Base-by-base conservation (phyloP, 2,113 vertebrate genomes). In the Apus apus region DNA sequence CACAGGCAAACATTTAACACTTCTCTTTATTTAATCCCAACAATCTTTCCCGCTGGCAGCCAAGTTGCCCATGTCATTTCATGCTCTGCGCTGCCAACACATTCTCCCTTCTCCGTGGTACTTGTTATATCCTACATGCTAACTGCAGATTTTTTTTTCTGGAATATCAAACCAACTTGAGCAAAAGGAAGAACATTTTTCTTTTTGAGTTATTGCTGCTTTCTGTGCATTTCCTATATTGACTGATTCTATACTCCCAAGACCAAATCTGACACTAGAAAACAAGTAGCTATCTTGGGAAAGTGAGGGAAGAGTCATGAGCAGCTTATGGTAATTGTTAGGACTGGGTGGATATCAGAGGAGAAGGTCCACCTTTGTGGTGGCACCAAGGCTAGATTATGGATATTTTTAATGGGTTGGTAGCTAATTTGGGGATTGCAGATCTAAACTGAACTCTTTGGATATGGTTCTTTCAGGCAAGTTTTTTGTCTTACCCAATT, bases 1-100 rank as follows among this genome's bases (percentile, higher is more conserved):
- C 89, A 70, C 14, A 7, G 67, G 32, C 34, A 82, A 91, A 51
- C 67, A 60, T 87, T 93, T 90, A 76, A 70, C 57, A 48, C 60
- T 93, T 75, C 45, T 82, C 85, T 73, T 93, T 86, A 65, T 90
- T 92, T 62, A 90, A 89, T 92, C 83, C 82, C 65, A 93, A 65
- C 58, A 82, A 12, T 93, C 77, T 92, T 79, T 95, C 74, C 84
- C 85, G 56, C 86, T 78, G 70, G 84, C 90, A 94, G 82, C 57
- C 75, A 90, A 81, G 90, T 85, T 92, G 64, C 51, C 56, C 13
- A 0, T 84, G 82, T 94, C 51, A 72, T 80, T 91, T 86, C 46
- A 45, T 54, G 51, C 86, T 64, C 74, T 65, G 15, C 50, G 66
- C 72, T 89, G 64, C 76, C 78, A 97, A n/a, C 56, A 89, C 34